Base-by-base conservation (phyloP, 2,888 invertebrate species). In the Venustoraphidia nigricollis region DNA sequence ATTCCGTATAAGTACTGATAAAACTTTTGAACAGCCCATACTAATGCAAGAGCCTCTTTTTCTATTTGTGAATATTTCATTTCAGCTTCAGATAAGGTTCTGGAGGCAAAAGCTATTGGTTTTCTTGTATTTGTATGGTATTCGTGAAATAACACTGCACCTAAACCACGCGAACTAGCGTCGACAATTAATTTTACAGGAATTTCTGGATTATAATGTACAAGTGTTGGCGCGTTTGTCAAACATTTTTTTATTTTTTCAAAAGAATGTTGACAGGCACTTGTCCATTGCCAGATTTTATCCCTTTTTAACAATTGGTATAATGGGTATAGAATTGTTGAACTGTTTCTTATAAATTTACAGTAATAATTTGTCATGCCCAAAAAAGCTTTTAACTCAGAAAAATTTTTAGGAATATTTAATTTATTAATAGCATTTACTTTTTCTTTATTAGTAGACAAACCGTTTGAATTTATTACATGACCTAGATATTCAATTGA, bases 91-190 rank as follows among this genome's bases (percentile, higher is more conserved):
- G 51, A 17, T 41, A 55, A 43, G 8, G 50, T 46, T 9, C 51
- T 40, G 6, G 53, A 55, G 10, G 51, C 53, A 40, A 49, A 55
- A 35, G 51, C 50, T 8, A 55, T 51, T 2, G 52, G 52, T 8
- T 14, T 34, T 42, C 48, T 48, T 11, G 13, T 8, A 11, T 17
- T 37, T 13, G 36, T 39, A 36, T 3, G 13, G 13, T 14, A 14
- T 1, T 14, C 42, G 13, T 41, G 42, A 41, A 14, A 41, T 41
- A 41, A 41, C 17, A 41, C 17, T 6, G 42, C 42, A 41, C 42
- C 42, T 8, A 41, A 14, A 6, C 42, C 42, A 13, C 17, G 11
- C 13, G 42, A 17, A 8, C 13, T 14, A 8, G 42, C 42, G 17
- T 41, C 42, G 6, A 53, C 52, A 9, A 49, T 52, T 4, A 41